Base-by-base conservation (phyloP, 2,113 vertebrate species). In the Aspidoscelis tigris region DNA sequence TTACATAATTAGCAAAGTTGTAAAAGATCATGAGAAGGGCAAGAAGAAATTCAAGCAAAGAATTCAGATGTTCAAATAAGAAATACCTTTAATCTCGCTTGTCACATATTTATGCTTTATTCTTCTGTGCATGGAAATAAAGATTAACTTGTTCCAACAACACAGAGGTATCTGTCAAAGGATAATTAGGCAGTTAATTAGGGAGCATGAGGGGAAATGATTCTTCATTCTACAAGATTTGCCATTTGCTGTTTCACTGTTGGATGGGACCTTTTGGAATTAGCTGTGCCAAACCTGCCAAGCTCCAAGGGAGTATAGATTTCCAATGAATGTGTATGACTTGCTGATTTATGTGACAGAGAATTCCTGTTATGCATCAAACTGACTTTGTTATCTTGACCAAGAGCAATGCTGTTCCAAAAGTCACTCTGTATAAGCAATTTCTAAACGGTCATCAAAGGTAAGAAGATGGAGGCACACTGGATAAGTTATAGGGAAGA, bases 1-100 rank as follows among this genome's bases (percentile, higher is more conserved):
- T 78, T 86, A 84, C 65, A 50, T 89, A 92, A 91, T 94, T 93
- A 95, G 90, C 82, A 89, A 90, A 84, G 65, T 94, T 89, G 89
- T 93, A 92, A 93, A 94, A 83, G 47, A 24, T 43, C 24, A 65
- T 9, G 72, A 44, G 91, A 92, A 89, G 22, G 69, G 33, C 16
- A 70, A 39, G 33, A 41, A 69, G 26, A 69, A 33, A 69, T 14
- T 11, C 3, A n/a, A 39, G n/a, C 14, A 87, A 83, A 92, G 73
- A 64, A 75, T 93, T 90, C 14, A 58, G 86, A 91, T 55, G 44
- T 69, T 61, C 53, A 88, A 89, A 90, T 75, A 78, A 78, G 88
- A 83, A 21, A 18, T 82, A 77, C 76, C 85, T 93, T 92, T 93
- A n/a, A 83, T 84, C 39, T 93, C 90, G 78, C 6, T 85, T 90